phyloP scores from a whole-genome alignment of 1,140 invertebrate genomes.

The Neuroterus valhalla region DNA sequence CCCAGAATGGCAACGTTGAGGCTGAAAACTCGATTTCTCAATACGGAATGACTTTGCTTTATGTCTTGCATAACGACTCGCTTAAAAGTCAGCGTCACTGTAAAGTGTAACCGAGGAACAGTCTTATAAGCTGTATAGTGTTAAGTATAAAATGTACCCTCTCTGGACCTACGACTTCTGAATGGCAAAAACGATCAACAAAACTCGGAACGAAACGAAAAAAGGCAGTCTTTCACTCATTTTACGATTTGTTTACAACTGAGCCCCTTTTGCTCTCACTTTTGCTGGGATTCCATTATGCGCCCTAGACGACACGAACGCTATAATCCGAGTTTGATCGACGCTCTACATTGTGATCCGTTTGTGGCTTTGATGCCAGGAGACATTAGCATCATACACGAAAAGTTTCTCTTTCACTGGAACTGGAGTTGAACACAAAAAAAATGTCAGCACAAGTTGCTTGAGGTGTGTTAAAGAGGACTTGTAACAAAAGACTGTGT shows the following conservation, averaged over 20 bases:
- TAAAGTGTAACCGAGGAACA: slow-evolving; percentile 1
- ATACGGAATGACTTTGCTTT: slow-evolving; percentile 6
- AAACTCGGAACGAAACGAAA: slow-evolving; percentile 28
- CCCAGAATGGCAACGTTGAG: not conserved
- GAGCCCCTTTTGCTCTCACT: slow-evolving; percentile 18
- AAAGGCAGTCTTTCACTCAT: slow-evolving; percentile 34
- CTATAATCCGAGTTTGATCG: slow-evolving; percentile 42
- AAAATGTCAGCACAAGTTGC: not conserved
- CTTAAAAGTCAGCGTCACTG: slow-evolving; percentile 21
- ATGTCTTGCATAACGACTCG: not conserved
- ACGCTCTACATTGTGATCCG: slow-evolving; percentile 15
- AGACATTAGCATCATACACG: slow-evolving; percentile 18
- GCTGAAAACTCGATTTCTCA: not conserved
- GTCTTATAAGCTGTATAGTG: slow-evolving; percentile 14
- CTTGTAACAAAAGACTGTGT: not conserved
- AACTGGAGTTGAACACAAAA: slow-evolving; percentile 2
- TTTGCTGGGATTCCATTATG: slow-evolving; percentile 31
- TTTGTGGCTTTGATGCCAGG: not conserved
- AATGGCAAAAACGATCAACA: slow-evolving; percentile 12
- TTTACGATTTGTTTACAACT: slow-evolving; percentile 46
- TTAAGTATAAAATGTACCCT: slow-evolving; percentile 6
- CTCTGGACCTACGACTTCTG: not conserved
- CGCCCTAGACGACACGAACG: slow-evolving; percentile 20
- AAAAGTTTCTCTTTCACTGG: not conserved
- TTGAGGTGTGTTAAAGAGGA: not conserved